Conservation (phyloP, 2,797 vertebrate species). For the Pangasius sanitwongsei region DNA sequence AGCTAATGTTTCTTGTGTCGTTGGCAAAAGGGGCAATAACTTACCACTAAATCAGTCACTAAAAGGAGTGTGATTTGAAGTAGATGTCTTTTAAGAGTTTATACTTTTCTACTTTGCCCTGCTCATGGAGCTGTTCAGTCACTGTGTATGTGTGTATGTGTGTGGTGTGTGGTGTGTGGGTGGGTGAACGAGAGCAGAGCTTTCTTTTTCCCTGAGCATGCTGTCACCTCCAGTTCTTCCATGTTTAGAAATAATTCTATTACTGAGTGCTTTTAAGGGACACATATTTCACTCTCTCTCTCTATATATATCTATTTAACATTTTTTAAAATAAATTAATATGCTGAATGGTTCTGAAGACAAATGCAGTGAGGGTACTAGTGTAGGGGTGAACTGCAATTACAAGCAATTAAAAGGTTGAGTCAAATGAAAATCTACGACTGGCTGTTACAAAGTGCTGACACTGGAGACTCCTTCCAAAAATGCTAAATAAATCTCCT, state of each 20-base stretch:
- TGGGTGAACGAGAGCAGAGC: conserved; percentile 35
- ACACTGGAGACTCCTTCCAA: not conserved
- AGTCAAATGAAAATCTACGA: not conserved
- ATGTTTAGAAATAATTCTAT: not conserved
- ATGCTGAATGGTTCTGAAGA: not conserved
- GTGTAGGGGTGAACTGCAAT: not conserved
- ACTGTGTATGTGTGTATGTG: not conserved
- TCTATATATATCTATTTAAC: not conserved
- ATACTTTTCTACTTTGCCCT: not conserved
- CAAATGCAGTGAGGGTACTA: not conserved
- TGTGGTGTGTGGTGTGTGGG: not conserved
- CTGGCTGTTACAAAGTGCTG: not conserved
- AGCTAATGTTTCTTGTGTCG: not conserved
- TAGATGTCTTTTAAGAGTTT: not conserved
- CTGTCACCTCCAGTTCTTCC: conserved; percentile 31
- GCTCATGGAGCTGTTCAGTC: conserved; percentile 13
- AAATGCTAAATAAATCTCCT: not conserved
- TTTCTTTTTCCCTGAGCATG: conserved; percentile 3
- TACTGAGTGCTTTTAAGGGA: not conserved
- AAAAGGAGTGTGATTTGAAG: not conserved
- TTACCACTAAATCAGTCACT: not conserved
- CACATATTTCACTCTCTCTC: not conserved
- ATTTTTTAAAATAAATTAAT: not conserved
- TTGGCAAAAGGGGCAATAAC: not conserved
- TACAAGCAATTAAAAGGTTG: not conserved